phyloP scores from a whole-genome alignment of 2,797 vertebrate species.

The Heterohyrax brucei region DNA sequence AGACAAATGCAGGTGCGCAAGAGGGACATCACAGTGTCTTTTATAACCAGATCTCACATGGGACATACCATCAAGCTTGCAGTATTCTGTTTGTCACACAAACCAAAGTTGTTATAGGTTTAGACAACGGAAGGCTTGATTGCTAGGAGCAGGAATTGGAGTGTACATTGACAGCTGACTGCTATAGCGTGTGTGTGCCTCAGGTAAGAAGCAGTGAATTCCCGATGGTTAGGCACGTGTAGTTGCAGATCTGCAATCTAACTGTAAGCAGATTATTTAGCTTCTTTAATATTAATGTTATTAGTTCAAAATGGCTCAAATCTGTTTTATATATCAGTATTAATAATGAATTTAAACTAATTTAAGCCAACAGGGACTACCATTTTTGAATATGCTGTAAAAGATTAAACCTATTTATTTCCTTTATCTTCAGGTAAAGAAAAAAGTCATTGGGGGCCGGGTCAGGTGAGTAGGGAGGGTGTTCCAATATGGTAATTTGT shows the following conservation, averaged over 20 bases:
- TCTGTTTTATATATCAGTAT: constrained; percentile 4
- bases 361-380: constrained; percentile 39
- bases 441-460: too few relatives aligned
- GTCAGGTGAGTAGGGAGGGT: too few relatives aligned
- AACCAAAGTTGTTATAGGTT: neutral
- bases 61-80: neutral
- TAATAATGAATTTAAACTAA: constrained; percentile 33
- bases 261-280: constrained; percentile 47
- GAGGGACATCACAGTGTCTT: constrained; percentile 7
- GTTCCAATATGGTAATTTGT: too few relatives aligned
- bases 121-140: neutral
- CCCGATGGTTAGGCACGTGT: neutral
- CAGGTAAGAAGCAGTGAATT: neutral
- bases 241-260: neutral
- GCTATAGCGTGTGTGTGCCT: neutral
- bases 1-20: neutral
- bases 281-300: constrained; percentile 30
- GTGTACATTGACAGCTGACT: neutral
- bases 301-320: constrained; percentile 62
- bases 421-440: too few relatives aligned
- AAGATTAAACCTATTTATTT: too few relatives aligned
- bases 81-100: too few relatives aligned
- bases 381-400: neutral
- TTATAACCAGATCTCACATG: constrained; percentile 1
- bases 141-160: neutral